Base-by-base conservation (phyloP, 1,140 invertebrate genomes). In the Samia ricini region DNA sequence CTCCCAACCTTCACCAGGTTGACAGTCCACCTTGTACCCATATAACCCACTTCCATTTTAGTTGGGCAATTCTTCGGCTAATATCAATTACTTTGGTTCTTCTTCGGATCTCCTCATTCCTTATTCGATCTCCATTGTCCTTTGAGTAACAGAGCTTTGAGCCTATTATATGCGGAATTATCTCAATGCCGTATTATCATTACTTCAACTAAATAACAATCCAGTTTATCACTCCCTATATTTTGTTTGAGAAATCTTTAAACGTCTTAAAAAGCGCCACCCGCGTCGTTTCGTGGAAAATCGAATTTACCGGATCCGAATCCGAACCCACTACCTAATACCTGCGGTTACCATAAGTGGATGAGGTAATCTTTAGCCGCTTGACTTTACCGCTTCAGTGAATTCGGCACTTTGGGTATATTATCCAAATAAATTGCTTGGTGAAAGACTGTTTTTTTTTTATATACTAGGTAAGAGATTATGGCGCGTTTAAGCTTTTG, bases 271-370 rank as follows among this genome's bases (percentile, higher is more conserved):
- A 69, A 70, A 57, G 21, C 58, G 61, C 79, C 79, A 79, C 77
- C 79, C 77, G 76, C 76, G 62, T 70, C 48, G 77, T 26, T 82
- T 72, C 72, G 55, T 36, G 61, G 77, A 82, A 74, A 69, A 73
- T 76, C 7, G 33, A 42, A 42, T 76, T 72, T 66, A 68, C 51
- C 61, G 61, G 52, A 61, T 24, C 42, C 36, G 50, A 52, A 72
- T 61, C 56, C 69, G 66, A 79, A 77, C 63, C 61, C 66, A 66
- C 70, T 79, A 79, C 74, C 61, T 64, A 66, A 68, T 79, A 79
- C 74, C 78, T 77, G 74, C 55, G 24, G 33, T 66, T 68, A n/a
- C n/a, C n/a, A n/a, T n/a, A 65, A 69, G 36, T 22, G 24, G 21
- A 61, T 63, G 24, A 33, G 50, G 54, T 76, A 76, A 80, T 77